phyloP scores from a whole-genome alignment of 2,888 invertebrate genomes.

The Zeuzera pyrina region DNA sequence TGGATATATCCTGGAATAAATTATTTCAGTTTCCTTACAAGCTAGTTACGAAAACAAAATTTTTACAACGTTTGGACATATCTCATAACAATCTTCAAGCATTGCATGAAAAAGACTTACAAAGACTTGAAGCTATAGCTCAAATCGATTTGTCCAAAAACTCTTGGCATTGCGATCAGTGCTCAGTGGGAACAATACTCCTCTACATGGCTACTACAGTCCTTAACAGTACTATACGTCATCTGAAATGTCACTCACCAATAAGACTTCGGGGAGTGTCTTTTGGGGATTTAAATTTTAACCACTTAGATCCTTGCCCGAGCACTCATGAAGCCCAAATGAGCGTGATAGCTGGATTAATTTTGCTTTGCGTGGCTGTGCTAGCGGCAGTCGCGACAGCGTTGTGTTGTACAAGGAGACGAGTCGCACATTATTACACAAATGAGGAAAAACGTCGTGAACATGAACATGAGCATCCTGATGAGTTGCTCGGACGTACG shows the following conservation, averaged over 20 bases:
- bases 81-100: conserved; percentile 81
- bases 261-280: conserved; percentile 58
- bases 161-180: conserved; percentile 79
- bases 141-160: conserved; percentile 73
- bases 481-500: conserved; percentile 42
- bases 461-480: conserved; percentile 52
- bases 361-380: conserved; percentile 46
- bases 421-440: conserved; percentile 84
- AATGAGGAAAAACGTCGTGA: conserved; percentile 78
- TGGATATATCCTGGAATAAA: conserved; percentile 84
- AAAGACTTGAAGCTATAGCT: conserved; percentile 72
- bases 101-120: conserved; percentile 71
- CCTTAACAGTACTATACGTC: conserved; percentile 59
- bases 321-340: conserved; percentile 69
- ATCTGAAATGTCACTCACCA: conserved; percentile 75
- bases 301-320: conserved; percentile 50
- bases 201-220: conserved; percentile 70
- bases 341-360: conserved; percentile 70
- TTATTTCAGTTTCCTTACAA: conserved; percentile 73
- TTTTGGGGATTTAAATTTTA: conserved; percentile 39
- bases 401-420: conserved; percentile 78
- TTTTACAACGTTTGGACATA: conserved; percentile 77
- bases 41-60: conserved; percentile 69
- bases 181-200: conserved; percentile 73
- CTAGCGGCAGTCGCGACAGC: conserved; percentile 72